Evolutionary conservation across 2,113 vertebrate species (phyloP).

Genomic region (Vicugna pacos): DNA sequence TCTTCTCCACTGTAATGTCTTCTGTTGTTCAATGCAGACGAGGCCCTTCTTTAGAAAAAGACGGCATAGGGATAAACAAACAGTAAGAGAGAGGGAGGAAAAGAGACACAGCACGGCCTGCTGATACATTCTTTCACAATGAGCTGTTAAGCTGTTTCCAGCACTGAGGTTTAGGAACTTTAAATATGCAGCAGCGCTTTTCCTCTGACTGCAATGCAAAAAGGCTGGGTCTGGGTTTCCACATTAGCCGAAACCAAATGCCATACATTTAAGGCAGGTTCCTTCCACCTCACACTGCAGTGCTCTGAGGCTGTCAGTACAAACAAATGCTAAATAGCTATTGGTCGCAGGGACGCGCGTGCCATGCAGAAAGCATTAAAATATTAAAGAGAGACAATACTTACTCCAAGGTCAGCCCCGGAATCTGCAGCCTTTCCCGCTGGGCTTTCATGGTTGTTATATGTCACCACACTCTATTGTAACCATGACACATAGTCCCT

Average conservation of each 20-base stretch:
- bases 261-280: slow-evolving; percentile 88
- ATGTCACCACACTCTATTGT: slow-evolving; percentile 94
- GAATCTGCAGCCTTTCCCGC: slow-evolving; percentile 99
- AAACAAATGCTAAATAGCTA: slow-evolving; percentile 85
- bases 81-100: slow-evolving; percentile 82
- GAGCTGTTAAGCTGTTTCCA: slow-evolving; percentile 86
- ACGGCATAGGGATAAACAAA: slow-evolving; percentile 86
- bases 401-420: slow-evolving; percentile 99
- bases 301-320: slow-evolving; percentile 85
- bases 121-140: slow-evolving; percentile 83
- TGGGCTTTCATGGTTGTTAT: slow-evolving; percentile 98
- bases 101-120: slow-evolving; percentile 86
- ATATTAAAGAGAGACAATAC: slow-evolving; percentile 94
- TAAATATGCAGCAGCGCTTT: slow-evolving; percentile 83
- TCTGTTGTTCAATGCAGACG: slow-evolving; percentile 86
- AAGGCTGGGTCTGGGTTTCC: slow-evolving; percentile 80
- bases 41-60: slow-evolving; percentile 87
- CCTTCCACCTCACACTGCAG: slow-evolving; percentile 90
- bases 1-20: slow-evolving; percentile 78
- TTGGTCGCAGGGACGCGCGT: slow-evolving; percentile 82
- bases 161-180: slow-evolving; percentile 84
- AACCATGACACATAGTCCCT: slow-evolving; percentile 94
- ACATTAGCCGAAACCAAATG: slow-evolving; percentile 86
- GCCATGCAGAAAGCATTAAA: slow-evolving; percentile 90
- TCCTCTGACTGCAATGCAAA: slow-evolving; percentile 83